Conservation (phyloP, 2,113 vertebrate species). For the Orientallactaga bullata region DNA sequence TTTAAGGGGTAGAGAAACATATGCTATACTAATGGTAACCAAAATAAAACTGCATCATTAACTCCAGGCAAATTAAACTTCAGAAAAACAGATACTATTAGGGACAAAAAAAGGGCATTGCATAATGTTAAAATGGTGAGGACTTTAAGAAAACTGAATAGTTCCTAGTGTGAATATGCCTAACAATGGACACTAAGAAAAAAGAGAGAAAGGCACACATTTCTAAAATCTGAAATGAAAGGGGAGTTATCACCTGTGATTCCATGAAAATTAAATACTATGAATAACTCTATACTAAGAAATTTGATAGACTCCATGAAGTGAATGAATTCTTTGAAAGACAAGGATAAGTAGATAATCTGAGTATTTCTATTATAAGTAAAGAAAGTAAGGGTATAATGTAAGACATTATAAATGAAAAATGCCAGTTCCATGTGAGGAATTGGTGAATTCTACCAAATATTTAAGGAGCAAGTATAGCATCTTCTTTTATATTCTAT, state of each 20-base stretch:
- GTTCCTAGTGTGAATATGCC: neutral
- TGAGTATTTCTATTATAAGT: neutral
- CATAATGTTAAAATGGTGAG: no score
- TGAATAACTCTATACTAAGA: no score
- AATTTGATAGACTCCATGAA: neutral
- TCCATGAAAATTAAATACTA: no score
- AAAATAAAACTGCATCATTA: no score
- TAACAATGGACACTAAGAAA: neutral
- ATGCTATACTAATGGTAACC: no score
- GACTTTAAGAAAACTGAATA: neutral
- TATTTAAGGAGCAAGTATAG: neutral
- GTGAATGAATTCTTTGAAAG: neutral
- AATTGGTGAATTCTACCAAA: neutral
- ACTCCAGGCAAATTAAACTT: neutral
- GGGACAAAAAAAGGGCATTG: neutral
- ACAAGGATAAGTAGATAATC: neutral
- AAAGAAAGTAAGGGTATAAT: neutral
- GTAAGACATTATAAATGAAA: neutral
- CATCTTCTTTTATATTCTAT: neutral
- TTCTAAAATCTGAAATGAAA: neutral
- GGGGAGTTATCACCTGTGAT: neutral
- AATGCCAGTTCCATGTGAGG: neutral
- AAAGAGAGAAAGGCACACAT: neutral
- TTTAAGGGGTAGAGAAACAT: neutral
- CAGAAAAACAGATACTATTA: neutral